Evolutionary conservation across 2,797 vertebrate genomes (phyloP), one percentile per base, ranked within the genome.

Genomic region (Anabas testudineus): DNA sequence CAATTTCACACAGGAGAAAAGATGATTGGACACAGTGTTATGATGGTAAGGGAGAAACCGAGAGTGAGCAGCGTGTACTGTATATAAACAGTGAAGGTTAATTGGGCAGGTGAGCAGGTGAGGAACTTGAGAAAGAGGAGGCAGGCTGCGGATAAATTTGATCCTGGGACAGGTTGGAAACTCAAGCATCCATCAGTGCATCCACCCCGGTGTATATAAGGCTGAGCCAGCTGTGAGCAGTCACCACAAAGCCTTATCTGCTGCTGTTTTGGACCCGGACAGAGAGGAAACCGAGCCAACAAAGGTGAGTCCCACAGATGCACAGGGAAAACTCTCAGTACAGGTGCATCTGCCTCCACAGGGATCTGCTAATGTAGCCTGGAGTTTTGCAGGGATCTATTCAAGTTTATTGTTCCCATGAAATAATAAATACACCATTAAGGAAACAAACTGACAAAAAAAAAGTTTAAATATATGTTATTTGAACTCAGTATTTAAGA

Each of bases 181-280:
- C 93, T 93, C 84, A 96, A 97, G 96, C 87, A 87, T 94, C 91
- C 90, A 93, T 94, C 91, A 81, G 92, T 82, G 90, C 81, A 84
- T 93, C 93, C 92, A 86, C 84, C 24, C 19, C n/a, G 18, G 47
- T n/a, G 30, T 96, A 96, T 97, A 97, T 95, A 98, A 98, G 92
- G 85, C 78, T 18, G 60, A 85, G 67, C 59, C 89, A 85, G 78
- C 81, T 82, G 88, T 84, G 84, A 80, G 71, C 47, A 62, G 84
- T 63, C 87, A 88, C 80, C 86, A 80, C 84, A 79, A 75, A 91
- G 78, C 81, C 84, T 89, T 72, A 85, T 81, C 81, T 61, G 69
- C 72, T 85, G 41, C 58, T 70, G 60, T 74, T 85, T 74, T 74
- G 82, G 80, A 88, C 73, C 82, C 66, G 75, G 52, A 76, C 62